phyloP scores from a whole-genome alignment of 2,797 vertebrate species.

The Threskiornis aethiopicus region DNA sequence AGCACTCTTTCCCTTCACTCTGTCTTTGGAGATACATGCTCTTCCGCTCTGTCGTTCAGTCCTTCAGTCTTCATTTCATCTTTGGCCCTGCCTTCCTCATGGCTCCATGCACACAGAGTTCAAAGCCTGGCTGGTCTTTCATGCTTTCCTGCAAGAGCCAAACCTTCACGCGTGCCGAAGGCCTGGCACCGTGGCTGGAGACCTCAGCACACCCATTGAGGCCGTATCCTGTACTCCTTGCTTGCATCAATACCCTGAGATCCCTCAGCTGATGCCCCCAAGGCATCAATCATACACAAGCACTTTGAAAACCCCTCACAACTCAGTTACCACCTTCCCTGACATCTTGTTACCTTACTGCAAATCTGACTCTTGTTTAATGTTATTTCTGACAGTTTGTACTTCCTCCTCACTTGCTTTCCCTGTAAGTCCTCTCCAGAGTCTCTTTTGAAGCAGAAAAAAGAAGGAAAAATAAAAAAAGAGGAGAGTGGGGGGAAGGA shows the following conservation, averaged over 20 bases:
- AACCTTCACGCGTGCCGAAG: accelerated
- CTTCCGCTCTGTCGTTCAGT: accelerated
- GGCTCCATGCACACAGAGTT: neutral
- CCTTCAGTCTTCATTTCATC: neutral
- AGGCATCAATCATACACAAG: neutral
- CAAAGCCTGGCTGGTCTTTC: neutral
- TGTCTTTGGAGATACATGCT: neutral
- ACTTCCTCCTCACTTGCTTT: neutral
- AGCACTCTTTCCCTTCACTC: neutral
- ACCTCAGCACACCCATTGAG: neutral
- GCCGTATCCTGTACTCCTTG: neutral
- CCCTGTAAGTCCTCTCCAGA: neutral
- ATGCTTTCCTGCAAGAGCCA: neutral
- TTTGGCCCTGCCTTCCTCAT: neutral
- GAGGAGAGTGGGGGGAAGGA: accelerated
- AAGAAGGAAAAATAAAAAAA: no score
- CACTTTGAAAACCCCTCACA: neutral
- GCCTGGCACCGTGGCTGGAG: neutral
- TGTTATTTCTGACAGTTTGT: neutral
- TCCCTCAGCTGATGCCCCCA: neutral
- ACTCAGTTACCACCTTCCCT: neutral
- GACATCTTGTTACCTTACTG: neutral
- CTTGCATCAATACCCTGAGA: neutral
- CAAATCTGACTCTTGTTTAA: neutral
- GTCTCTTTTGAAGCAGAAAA: neutral